Conservation (phyloP, 2,888 invertebrate genomes). For the Philopedon plagiatum region DNA sequence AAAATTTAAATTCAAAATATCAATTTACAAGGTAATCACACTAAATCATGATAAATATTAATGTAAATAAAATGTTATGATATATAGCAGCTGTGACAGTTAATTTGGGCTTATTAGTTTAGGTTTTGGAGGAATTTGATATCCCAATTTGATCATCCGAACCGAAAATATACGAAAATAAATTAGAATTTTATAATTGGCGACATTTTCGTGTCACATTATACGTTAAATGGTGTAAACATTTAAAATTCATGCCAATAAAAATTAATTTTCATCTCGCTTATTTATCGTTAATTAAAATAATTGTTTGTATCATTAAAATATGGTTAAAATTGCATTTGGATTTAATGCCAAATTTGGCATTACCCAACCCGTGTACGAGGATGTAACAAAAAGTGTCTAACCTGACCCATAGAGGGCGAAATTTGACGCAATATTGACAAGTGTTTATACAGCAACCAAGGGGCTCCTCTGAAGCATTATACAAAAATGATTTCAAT, state of each 20-base stretch:
- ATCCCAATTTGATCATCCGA: too few relatives aligned
- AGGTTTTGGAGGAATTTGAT: background rate
- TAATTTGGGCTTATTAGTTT: background rate
- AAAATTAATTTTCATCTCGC: background rate
- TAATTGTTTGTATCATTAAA: too few relatives aligned
- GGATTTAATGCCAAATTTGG: too few relatives aligned
- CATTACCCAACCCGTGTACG: too few relatives aligned
- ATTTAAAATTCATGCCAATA: background rate
- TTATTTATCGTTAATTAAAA: too few relatives aligned
- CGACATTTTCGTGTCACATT: background rate
- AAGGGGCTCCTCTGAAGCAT: too few relatives aligned
- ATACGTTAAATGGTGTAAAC: slow-evolving; percentile 1
- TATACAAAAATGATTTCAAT: too few relatives aligned
- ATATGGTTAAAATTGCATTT: too few relatives aligned
- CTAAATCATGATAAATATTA: background rate
- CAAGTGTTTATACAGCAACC: too few relatives aligned
- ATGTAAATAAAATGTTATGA: background rate
- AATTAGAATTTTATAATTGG: background rate
- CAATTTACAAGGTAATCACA: background rate
- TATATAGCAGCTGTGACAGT: background rate
- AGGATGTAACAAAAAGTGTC: too few relatives aligned
- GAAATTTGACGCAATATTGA: too few relatives aligned
- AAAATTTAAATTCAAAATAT: background rate
- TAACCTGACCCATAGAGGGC: too few relatives aligned
- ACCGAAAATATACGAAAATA: background rate